Percentiles rank a stretch among this genome's conserved stretches.
These are phyloP conservation scores for Hippocampus mohnikei DNA, from an alignment of 2,113 vertebrate genomes.

Conservation along the genomic window DNA sequence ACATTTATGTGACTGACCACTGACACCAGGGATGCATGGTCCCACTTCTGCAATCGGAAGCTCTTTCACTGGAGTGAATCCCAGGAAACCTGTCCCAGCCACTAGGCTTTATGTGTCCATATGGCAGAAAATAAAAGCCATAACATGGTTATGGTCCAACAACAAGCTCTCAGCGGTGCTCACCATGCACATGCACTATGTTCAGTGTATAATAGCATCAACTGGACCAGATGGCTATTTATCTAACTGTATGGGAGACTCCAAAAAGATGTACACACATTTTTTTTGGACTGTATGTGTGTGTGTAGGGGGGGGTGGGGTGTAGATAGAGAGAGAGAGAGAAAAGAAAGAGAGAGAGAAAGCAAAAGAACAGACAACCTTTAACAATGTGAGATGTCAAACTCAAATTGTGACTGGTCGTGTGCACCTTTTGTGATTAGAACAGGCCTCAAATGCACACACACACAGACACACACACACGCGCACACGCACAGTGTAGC, in stretches of 20 bases:
- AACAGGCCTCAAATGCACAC: conserved; percentile 30
- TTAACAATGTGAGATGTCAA: conserved; percentile 7
- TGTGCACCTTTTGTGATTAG: conserved; percentile 41
- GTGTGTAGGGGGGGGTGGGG: neutral
- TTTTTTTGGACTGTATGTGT: neutral
- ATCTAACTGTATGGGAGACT: conserved; percentile 34
- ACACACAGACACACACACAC: conserved; percentile 18
- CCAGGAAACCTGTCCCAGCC: conserved; percentile 38
- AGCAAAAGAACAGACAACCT: neutral
- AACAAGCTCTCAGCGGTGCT: conserved; percentile 44
- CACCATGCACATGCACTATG: conserved; percentile 15
- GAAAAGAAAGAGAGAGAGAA: neutral
- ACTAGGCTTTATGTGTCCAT: conserved; percentile 61
- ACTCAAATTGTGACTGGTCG: conserved; percentile 10
- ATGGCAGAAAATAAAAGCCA: conserved; percentile 55
- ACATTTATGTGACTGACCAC: neutral
- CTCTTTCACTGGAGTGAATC: conserved; percentile 26
- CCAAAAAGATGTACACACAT: conserved; percentile 31
- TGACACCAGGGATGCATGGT: conserved; percentile 8
- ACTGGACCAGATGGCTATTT: conserved; percentile 59
- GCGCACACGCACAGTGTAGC: conserved; percentile 3
- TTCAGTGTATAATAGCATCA: conserved; percentile 46
- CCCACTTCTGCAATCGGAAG: conserved; percentile 26
- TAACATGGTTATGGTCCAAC: conserved; percentile 37
- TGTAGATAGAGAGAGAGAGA: neutral